These are phyloP conservation scores for Amphimallon solstitiale DNA, from an alignment of 2,888 invertebrate species.

Conservation along the genomic window DNA sequence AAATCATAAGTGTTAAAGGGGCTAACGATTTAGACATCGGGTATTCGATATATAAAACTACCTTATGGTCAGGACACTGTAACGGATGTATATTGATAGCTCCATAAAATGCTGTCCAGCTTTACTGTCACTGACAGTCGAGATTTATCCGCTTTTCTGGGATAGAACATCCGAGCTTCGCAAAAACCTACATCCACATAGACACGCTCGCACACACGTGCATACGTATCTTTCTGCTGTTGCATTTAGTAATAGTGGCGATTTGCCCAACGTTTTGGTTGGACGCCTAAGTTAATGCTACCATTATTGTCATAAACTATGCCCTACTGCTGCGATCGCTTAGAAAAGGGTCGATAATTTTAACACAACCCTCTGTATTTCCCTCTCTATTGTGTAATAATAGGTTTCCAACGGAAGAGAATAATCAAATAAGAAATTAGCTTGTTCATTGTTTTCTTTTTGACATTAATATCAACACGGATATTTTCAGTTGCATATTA, in stretches of 20 bases:
- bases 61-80: constrained; percentile 58
- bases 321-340: background rate
- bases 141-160: constrained; percentile 62
- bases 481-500: constrained; percentile 5
- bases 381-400: constrained; percentile 3
- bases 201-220: background rate
- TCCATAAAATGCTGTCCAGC: constrained; percentile 61
- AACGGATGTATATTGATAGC: constrained; percentile 63
- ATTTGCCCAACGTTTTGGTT: constrained; percentile 21
- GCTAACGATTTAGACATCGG: background rate
- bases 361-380: constrained; percentile 19
- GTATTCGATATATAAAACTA: constrained; percentile 9
- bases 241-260: constrained; percentile 11
- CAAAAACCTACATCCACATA: constrained; percentile 36
- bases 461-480: too few species aligned
- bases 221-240: background rate
- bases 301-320: background rate
- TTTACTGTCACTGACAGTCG: constrained; percentile 58
- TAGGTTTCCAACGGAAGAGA: background rate
- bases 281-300: constrained; percentile 13
- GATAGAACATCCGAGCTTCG: constrained; percentile 39
- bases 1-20: too few species aligned
- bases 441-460: background rate
- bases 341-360: constrained; percentile 2
- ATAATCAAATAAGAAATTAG: constrained; percentile 9